Evolutionary conservation across 1,140 invertebrate species (phyloP).

Genomic region (Lasioglossum albipes): DNA sequence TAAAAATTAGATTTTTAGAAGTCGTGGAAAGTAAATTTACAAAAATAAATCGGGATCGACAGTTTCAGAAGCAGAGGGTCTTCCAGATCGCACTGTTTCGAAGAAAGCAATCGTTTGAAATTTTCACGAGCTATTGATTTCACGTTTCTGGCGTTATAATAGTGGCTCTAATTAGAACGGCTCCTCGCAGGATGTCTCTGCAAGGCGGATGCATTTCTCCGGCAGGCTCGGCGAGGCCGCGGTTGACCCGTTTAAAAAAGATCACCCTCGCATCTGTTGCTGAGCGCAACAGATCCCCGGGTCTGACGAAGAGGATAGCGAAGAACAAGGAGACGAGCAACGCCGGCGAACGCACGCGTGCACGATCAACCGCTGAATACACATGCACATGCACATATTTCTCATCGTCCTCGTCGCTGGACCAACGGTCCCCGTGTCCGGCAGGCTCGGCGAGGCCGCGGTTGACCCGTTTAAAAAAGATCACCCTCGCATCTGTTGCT

Average conservation of each 20-base stretch:
- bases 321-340: background rate
- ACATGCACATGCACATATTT: too few relatives aligned
- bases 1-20: too few relatives aligned
- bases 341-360: conserved; percentile 14
- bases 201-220: conserved; percentile 29
- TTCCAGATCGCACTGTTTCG: too few relatives aligned
- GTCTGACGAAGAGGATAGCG: background rate
- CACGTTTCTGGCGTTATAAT: too few relatives aligned
- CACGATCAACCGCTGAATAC: conserved; percentile 16
- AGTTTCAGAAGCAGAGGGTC: too few relatives aligned
- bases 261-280: conserved; percentile 53
- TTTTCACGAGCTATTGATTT: too few relatives aligned
- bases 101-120: too few relatives aligned
- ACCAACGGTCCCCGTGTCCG: background rate
- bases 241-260: conserved; percentile 62
- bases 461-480: conserved; percentile 63
- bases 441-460: conserved; percentile 16
- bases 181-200: background rate
- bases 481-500: conserved; percentile 51
- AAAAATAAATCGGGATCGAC: too few relatives aligned
- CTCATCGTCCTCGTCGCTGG: too few relatives aligned
- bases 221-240: conserved; percentile 16
- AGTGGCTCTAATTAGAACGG: too few relatives aligned
- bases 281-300: conserved; percentile 30
- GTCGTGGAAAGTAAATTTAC: too few relatives aligned